Base-by-base conservation (phyloP, 2,888 invertebrate genomes). In the Hermaeophaga mercurialis region DNA sequence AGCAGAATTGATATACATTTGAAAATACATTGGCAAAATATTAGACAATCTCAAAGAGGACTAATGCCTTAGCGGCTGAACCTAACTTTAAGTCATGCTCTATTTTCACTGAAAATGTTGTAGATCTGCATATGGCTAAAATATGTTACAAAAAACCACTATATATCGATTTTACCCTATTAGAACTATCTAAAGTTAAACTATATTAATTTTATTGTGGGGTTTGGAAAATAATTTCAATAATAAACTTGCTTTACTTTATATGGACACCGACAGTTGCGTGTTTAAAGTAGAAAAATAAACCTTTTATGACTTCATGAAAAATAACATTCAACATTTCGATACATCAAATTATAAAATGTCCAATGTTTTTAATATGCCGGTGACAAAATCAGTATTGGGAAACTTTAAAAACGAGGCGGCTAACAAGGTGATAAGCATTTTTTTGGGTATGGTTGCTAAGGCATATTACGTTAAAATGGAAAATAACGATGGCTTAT, bases 1-100 rank as follows among this genome's bases (percentile, higher is more conserved):
- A 77, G 75, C 28, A 63, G 69, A 56, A 63, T 69, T n/a, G 69
- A 74, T 62, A 57, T 76, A 0, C 71, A 67, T 53, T 52, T 75
- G 19, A 44, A 73, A 15, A 71, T 69, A 3, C 65, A 72, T 43
- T 75, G 72, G 72, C 63, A 68, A 34, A 66, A 69, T 56, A 49
- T 36, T 5, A 63, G 66, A 18, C 69, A 15, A 5, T 34, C 12
- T 6, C 8, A 33, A 66, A 64, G 46, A n/a, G 73, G n/a, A n/a
- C 65, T 3, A 63, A 67, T 60, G 46, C 54, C 1, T 49, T 59
- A 2, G 66, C 70, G 2, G 31, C 64, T 1, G 58, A 62, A 58
- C 66, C 72, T 0, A 70, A 74, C 60, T 76, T 75, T 63, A 69
- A 73, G 9, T 28, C 28, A 24, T 71, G 66, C 54, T 3, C 66